phyloP scores from a whole-genome alignment of 2,888 invertebrate species.

The Lordiphosa fenestrarum region DNA sequence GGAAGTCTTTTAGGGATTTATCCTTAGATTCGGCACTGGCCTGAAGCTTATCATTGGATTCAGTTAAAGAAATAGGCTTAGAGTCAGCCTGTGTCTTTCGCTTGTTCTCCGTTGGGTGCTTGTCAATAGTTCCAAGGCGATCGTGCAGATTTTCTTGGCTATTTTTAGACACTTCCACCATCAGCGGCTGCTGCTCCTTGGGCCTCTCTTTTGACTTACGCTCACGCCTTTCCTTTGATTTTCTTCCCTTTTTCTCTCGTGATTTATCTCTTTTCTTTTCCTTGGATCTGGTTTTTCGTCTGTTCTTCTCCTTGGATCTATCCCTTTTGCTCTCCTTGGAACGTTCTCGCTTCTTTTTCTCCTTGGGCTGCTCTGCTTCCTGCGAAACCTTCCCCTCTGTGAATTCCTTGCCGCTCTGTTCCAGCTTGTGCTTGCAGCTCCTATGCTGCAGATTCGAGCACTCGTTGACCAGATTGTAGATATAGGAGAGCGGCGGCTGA shows the following conservation, averaged over 20 bases:
- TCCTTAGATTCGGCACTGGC: slow-evolving; percentile 7
- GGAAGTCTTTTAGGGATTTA: neutral
- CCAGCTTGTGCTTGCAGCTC: slow-evolving; percentile 31
- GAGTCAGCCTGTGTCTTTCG: too few relatives aligned
- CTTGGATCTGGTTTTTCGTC: neutral
- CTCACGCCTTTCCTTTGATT: neutral
- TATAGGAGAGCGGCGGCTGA: slow-evolving; percentile 40
- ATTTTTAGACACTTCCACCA: too few relatives aligned
- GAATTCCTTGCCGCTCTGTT: slow-evolving; percentile 16
- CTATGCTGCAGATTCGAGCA: slow-evolving; percentile 46
- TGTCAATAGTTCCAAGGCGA: too few relatives aligned
- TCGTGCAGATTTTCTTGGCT: too few relatives aligned
- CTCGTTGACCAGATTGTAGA: slow-evolving; percentile 42
- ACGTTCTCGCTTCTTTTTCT: neutral
- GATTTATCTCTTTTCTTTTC: neutral
- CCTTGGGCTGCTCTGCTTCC: neutral
- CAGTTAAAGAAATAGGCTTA: neutral
- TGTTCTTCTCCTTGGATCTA: slow-evolving; percentile 10
- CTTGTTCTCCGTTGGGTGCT: too few relatives aligned
- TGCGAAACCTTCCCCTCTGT: slow-evolving; percentile 1
- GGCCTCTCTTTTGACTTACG: neutral
- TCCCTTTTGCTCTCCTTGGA: slow-evolving; percentile 1
- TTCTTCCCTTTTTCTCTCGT: too few relatives aligned
- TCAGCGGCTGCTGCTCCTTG: neutral
- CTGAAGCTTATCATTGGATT: slow-evolving; percentile 16